These are phyloP conservation scores for Panagrolaimus sp. DNA, from an alignment of 1,140 invertebrate species.

Conservation along the genomic window DNA sequence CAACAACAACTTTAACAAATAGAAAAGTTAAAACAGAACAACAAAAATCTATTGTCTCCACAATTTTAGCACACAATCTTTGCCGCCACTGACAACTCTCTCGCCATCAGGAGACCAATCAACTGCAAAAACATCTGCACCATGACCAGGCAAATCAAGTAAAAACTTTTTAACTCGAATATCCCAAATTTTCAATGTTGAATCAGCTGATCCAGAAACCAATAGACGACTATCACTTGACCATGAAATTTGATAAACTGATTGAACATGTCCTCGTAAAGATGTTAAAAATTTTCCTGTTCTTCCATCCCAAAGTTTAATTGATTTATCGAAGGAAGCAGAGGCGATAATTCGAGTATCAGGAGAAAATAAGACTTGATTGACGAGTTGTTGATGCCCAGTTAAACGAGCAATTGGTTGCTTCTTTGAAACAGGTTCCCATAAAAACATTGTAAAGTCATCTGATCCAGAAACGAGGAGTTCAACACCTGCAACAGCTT, in stretches of 20 bases:
- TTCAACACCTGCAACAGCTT: slow-evolving; percentile 64
- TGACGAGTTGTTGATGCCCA: slow-evolving; percentile 81
- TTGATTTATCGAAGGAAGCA: slow-evolving; percentile 96
- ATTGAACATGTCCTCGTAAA: slow-evolving; percentile 87
- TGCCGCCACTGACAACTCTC: slow-evolving; percentile 91
- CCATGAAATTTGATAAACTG: slow-evolving; percentile 94
- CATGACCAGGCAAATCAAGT: slow-evolving; percentile 91
- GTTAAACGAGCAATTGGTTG: slow-evolving; percentile 80
- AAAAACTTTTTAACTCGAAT: slow-evolving; percentile 80
- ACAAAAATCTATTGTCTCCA: slow-evolving; percentile 61
- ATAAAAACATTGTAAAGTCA: slow-evolving; percentile 94
- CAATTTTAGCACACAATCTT: slow-evolving; percentile 94
- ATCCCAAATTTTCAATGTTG: slow-evolving; percentile 87
- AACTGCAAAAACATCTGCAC: slow-evolving; percentile 95
- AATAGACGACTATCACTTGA: slow-evolving; percentile 89
- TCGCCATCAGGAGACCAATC: slow-evolving; percentile 97
- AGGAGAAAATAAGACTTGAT: slow-evolving; percentile 85
- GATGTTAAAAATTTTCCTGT: slow-evolving; percentile 80
- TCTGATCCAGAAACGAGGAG: slow-evolving; percentile 90
- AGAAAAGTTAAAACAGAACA: neutral
- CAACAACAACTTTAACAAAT: slow-evolving; percentile 24
- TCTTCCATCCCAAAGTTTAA: slow-evolving; percentile 87
- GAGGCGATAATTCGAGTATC: slow-evolving; percentile 86
- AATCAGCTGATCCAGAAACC: slow-evolving; percentile 92
- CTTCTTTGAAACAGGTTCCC: slow-evolving; percentile 84